A percentile compares a stretch with the other conserved stretches of the same genome.
Evolutionary conservation across 1,140 invertebrate species (phyloP).

Genomic region (Campoletis sonorensis): DNA sequence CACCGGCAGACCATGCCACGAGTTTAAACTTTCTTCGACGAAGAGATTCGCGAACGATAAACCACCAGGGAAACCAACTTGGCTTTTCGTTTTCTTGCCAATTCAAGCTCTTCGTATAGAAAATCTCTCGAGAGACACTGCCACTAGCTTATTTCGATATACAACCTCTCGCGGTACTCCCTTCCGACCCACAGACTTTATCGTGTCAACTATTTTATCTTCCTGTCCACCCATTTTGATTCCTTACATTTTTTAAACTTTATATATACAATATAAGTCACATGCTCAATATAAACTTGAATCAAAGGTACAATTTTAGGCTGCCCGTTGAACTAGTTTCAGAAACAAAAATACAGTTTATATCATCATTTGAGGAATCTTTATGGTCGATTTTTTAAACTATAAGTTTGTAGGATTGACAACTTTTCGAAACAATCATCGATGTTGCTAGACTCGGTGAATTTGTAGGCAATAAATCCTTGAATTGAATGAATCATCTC

Average conservation of each 20-base stretch:
- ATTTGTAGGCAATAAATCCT: too few relatives aligned
- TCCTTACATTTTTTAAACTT: not conserved
- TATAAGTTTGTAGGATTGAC: too few relatives aligned
- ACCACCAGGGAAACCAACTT: constrained; percentile 53
- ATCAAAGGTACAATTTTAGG: not conserved
- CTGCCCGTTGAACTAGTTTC: not conserved
- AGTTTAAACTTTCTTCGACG: constrained; percentile 53
- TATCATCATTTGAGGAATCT: too few relatives aligned
- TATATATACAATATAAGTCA: not conserved
- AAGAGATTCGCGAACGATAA: constrained; percentile 42
- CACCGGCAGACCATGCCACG: constrained; percentile 32
- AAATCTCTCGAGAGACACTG: constrained; percentile 36
- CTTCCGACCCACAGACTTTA: constrained; percentile 26
- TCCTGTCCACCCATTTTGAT: constrained; percentile 18
- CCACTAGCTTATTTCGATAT: constrained; percentile 38
- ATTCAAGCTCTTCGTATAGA: constrained; percentile 38
- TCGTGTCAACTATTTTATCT: constrained; percentile 25
- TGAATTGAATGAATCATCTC: too few relatives aligned
- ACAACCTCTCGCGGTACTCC: not conserved
- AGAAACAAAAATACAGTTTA: not conserved
- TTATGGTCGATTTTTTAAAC: too few relatives aligned
- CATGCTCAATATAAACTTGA: not conserved
- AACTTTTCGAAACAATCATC: too few relatives aligned
- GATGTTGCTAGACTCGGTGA: too few relatives aligned
- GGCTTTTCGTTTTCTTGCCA: constrained; percentile 48